phyloP scores from a whole-genome alignment of 2,113 vertebrate genomes.

The Argyrosomus japonicus region DNA sequence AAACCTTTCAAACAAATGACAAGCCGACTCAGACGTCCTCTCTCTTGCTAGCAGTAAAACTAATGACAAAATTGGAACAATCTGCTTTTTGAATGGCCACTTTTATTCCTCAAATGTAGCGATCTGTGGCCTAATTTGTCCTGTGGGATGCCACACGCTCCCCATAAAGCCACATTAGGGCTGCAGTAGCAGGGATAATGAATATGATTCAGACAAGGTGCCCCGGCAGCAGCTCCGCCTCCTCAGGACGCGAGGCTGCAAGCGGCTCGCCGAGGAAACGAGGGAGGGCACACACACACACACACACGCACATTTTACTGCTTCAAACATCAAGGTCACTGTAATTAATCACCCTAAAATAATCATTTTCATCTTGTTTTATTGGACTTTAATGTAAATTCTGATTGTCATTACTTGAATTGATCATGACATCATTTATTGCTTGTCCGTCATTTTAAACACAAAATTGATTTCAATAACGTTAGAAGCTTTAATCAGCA shows the following conservation, averaged over 20 bases:
- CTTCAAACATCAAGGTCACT: conserved; percentile 50
- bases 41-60: conserved; percentile 72
- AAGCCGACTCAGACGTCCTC: conserved; percentile 44
- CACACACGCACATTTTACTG: not conserved
- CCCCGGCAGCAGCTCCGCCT: conserved; percentile 30
- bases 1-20: conserved; percentile 35
- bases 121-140: conserved; percentile 76
- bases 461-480: conserved; percentile 20
- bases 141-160: conserved; percentile 68
- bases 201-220: conserved; percentile 69
- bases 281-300: not conserved
- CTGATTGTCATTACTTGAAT: conserved; percentile 34
- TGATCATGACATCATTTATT: conserved; percentile 36
- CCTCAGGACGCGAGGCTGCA: conserved; percentile 15
- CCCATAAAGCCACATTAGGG: conserved; percentile 68
- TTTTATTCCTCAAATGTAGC: conserved; percentile 75
- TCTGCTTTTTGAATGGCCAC: conserved; percentile 76
- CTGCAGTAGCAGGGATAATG: conserved; percentile 73
- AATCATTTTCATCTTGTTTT: conserved; percentile 26
- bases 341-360: conserved; percentile 22
- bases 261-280: not conserved
- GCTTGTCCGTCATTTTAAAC: conserved; percentile 13
- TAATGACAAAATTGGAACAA: conserved; percentile 82
- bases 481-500: conserved; percentile 5
- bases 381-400: conserved; percentile 15